Conservation (phyloP, 2,888 invertebrate species). For the Stenolophus ochropezus region DNA sequence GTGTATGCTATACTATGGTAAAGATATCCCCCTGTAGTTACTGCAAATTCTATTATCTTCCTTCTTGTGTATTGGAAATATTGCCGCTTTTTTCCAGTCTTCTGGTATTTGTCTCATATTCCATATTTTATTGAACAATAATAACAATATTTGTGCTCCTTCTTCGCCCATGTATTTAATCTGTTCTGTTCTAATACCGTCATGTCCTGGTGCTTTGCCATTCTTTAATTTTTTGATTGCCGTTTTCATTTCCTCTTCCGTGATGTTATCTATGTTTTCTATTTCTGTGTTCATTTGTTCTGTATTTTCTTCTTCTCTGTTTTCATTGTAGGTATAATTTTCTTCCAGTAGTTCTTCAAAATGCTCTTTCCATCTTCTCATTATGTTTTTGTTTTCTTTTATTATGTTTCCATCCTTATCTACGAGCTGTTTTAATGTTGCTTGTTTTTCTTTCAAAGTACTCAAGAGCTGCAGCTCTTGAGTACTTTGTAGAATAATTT, state of each 20-base stretch:
- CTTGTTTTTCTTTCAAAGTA: neutral
- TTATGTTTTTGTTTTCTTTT: constrained; percentile 14
- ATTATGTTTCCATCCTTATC: constrained; percentile 4
- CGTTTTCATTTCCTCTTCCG: constrained; percentile 17
- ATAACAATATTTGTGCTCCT: too few relatives aligned
- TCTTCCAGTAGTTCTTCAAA: constrained; percentile 14
- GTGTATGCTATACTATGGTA: too few relatives aligned
- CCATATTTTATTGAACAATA: too few relatives aligned
- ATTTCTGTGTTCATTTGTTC: neutral
- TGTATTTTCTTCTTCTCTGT: neutral
- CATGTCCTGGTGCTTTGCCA: too few relatives aligned
- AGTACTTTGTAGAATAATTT: constrained; percentile 16
- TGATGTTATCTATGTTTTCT: neutral
- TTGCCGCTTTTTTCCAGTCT: constrained; percentile 10
- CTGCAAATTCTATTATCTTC: too few relatives aligned
- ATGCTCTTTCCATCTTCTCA: constrained; percentile 17
- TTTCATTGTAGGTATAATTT: too few relatives aligned
- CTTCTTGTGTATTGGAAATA: too few relatives aligned
- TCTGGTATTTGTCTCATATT: neutral
- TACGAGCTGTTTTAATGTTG: neutral
- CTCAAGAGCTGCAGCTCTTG: too few relatives aligned
- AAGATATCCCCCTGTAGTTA: neutral
- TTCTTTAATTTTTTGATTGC: too few relatives aligned
- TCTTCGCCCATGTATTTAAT: constrained; percentile 5
- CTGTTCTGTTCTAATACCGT: neutral